Evolutionary conservation across 2,113 vertebrate species (phyloP).

Genomic region (Syngnathus typhle): DNA sequence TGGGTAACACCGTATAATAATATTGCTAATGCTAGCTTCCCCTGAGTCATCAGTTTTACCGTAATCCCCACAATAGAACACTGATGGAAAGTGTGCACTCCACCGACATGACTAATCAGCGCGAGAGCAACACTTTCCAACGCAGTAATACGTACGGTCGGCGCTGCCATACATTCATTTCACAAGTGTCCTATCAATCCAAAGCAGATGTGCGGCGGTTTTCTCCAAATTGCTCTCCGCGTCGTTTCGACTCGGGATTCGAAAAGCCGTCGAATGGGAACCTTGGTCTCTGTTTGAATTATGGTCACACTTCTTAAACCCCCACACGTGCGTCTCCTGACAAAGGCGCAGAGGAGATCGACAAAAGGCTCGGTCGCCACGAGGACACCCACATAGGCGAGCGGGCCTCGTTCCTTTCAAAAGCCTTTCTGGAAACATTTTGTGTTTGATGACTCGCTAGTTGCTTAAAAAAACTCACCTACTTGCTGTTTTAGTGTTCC

Average conservation of each 20-base stretch:
- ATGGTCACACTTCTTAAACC: background rate
- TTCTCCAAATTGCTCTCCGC: constrained; percentile 32
- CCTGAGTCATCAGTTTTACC: no score
- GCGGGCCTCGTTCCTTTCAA: background rate
- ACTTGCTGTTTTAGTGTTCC: no score
- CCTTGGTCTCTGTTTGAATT: constrained; percentile 14
- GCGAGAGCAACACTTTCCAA: constrained; percentile 20
- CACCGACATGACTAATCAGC: background rate
- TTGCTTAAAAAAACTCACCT: no score
- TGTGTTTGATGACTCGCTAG: background rate
- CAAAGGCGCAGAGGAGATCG: background rate
- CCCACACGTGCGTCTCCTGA: constrained; percentile 3
- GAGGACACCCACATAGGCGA: constrained; percentile 21
- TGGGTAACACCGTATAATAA: no score
- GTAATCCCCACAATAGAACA: background rate
- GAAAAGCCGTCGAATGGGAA: constrained; percentile 24
- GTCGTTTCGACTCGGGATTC: constrained; percentile 18
- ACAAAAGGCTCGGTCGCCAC: background rate
- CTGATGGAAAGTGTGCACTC: background rate
- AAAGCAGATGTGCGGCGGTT: constrained; percentile 56
- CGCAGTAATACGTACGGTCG: constrained; percentile 18
- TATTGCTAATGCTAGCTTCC: no score
- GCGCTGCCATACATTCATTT: constrained; percentile 57
- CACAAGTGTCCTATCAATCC: constrained; percentile 47
- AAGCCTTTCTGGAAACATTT: background rate